Base-by-base conservation (phyloP, 2,888 invertebrate genomes). In the Meiosimyza platycephala region DNA sequence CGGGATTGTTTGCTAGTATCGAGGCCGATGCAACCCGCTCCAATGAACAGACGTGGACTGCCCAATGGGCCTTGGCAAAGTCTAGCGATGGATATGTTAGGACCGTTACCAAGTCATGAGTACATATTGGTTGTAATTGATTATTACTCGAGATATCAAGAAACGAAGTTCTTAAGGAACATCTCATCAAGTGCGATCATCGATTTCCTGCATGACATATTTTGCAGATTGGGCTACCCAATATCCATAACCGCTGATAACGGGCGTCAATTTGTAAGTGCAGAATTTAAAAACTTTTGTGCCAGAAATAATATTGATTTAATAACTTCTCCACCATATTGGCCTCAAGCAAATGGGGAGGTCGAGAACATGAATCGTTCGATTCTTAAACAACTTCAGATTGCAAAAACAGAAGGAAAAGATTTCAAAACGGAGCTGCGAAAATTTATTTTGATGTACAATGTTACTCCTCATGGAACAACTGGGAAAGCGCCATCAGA, bases 281-380 rank as follows among this genome's bases (percentile, higher is more conserved):
- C 16, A 2, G 65, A 73, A 48, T 75, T 75, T 40, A 57, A 69
- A 51, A 54, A 2, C 15, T 75, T 65, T 64, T 75, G 72, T 48
- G 60, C 54, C 18, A 47, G 13, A 3, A 70, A 72, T 33, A 64
- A 72, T 48, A 74, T 74, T 18, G 33, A n/a, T 52, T 51, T 63
- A 12, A 71, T 74, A n/a, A 73, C 69, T 3, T 57, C 73, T 28
- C 73, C 69, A 33, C 73, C 74, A 4, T 69, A 69, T 52, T 72
- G 74, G 69, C 69, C 74, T 22, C 76, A 76, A 65, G 75, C 72
- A 50, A 74, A 76, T 63, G 75, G 75, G 9, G 74, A 75, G 57
- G 74, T 72, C 15, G 71, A 77, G 64, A 72, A 64, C 18, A 13
- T 71, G 55, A 69, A 70, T 51, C 63, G 70, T 2, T 75, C 72